phyloP scores from a whole-genome alignment of 2,888 invertebrate genomes.

The Steromphala cineraria region DNA sequence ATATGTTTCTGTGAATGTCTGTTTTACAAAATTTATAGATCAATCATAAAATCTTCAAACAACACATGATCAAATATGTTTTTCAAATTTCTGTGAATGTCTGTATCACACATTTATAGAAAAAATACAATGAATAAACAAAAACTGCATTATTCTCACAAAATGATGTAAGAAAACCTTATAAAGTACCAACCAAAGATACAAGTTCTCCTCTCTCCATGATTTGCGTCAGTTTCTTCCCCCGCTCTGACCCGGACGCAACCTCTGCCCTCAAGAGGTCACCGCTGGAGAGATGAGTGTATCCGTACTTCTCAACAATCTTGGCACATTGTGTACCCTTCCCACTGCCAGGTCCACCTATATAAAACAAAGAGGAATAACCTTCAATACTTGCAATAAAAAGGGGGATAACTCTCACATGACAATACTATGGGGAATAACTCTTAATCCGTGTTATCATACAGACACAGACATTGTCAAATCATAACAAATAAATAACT shows the following conservation, averaged over 20 bases:
- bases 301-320: conserved; percentile 93
- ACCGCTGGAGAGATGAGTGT: conserved; percentile 90
- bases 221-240: conserved; percentile 86
- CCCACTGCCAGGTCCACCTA: conserved; percentile 95
- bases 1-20: too few species aligned
- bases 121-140: too few species aligned
- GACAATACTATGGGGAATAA: too few species aligned
- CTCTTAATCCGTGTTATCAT: too few species aligned
- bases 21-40: too few species aligned
- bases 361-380: not conserved
- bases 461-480: too few species aligned
- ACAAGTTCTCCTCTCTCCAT: conserved; percentile 94
- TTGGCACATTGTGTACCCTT: conserved; percentile 97
- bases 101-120: too few species aligned
- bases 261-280: conserved; percentile 94
- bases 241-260: conserved; percentile 89
- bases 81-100: too few species aligned
- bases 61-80: not conserved
- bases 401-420: too few species aligned
- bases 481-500: too few species aligned
- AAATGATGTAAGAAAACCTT: not conserved
- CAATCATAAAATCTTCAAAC: not conserved
- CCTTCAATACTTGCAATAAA: too few species aligned
- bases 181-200: conserved; percentile 79
- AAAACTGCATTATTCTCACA: not conserved